Conservation (phyloP, 2,113 vertebrate genomes). For the Marmota flaviventris region DNA sequence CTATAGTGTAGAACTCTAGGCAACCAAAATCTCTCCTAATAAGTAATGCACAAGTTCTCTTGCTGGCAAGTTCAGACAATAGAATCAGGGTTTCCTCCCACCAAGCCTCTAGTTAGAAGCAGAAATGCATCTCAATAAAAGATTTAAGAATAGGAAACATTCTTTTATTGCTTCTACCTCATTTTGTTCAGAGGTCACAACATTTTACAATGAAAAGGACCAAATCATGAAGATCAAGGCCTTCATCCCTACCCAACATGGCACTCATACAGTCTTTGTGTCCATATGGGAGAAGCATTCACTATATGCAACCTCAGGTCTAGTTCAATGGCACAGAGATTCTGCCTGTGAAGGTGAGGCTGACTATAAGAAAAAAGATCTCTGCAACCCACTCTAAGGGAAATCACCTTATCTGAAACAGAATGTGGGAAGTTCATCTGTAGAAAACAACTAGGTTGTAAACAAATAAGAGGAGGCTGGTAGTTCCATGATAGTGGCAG, state of each 20-base stretch:
- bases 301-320: accelerated
- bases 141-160: neutral
- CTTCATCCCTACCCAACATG: neutral
- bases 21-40: neutral
- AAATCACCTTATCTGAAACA: neutral
- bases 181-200: neutral
- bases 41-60: neutral
- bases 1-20: accelerated
- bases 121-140: neutral
- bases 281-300: neutral
- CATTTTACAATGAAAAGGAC: neutral
- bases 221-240: neutral
- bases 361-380: neutral
- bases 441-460: neutral
- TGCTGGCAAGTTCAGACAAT: neutral
- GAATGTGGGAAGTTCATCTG: neutral
- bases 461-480: neutral
- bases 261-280: accelerated
- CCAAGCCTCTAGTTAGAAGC: neutral
- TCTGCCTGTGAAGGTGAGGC: neutral
- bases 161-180: neutral
- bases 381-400: neutral
- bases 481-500: neutral
- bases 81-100: neutral
- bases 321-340: neutral